Evolutionary conservation across 2,888 invertebrate genomes (phyloP).

Genomic region (Pheosia tremula): DNA sequence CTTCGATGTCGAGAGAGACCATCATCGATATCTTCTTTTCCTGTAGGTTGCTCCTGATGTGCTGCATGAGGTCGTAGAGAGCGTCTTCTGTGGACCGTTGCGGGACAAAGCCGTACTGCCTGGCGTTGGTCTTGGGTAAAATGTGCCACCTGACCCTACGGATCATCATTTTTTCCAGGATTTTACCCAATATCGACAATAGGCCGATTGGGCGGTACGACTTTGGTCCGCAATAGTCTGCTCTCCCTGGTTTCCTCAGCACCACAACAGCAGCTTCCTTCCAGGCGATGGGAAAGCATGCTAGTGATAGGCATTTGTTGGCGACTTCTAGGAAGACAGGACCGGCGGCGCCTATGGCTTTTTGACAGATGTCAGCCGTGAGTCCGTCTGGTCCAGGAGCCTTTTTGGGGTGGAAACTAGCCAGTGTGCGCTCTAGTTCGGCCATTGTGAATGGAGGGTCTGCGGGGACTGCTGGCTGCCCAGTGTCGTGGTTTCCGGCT

Average conservation of each 20-base stretch:
- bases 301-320: constrained; percentile 10
- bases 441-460: constrained; percentile 16
- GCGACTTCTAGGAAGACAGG: constrained; percentile 8
- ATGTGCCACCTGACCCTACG: constrained; percentile 8
- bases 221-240: constrained; percentile 12
- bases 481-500: no score
- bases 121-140: constrained; percentile 6
- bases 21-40: neutral
- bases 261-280: constrained; percentile 13
- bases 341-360: constrained; percentile 13
- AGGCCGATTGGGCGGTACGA: constrained; percentile 17
- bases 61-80: neutral
- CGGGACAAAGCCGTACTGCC: no score
- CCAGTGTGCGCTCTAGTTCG: constrained; percentile 11
- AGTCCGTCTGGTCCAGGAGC: constrained; percentile 30
- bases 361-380: constrained; percentile 27
- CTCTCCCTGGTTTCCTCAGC: constrained; percentile 13
- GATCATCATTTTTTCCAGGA: constrained; percentile 12
- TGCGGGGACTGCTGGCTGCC: no score
- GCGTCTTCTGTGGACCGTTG: no score
- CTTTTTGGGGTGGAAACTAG: constrained; percentile 19
- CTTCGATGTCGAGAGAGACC: neutral
- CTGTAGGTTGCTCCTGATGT: neutral
- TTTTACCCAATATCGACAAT: constrained; percentile 9
- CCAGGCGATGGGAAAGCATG: constrained; percentile 13